Evolutionary conservation across 2,113 vertebrate species (phyloP).

Genomic region (Paradoxurus hermaphroditus): DNA sequence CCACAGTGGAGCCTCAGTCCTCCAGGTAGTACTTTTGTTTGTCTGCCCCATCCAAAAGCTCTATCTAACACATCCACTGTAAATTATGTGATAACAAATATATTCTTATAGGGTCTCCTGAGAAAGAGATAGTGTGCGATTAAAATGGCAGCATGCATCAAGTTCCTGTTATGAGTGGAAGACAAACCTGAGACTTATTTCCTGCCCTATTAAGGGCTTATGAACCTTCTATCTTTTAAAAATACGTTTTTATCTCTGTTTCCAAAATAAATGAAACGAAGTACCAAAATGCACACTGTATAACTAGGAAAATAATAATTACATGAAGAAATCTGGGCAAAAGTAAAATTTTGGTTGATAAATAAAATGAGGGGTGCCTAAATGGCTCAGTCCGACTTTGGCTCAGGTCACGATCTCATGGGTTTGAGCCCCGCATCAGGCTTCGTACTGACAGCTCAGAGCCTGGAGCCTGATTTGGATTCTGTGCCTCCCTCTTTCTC

Average conservation of each 20-base stretch:
- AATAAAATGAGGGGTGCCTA: neutral
- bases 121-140: neutral
- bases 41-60: neutral
- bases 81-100: neutral
- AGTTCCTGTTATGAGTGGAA: neutral
- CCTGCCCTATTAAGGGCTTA: neutral
- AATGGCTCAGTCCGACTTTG: too few relatives aligned
- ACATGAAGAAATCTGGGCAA: neutral
- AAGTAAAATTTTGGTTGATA: neutral
- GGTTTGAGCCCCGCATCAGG: too few relatives aligned
- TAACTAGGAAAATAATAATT: neutral
- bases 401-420: too few relatives aligned
- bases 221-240: neutral
- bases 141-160: neutral
- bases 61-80: neutral
- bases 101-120: neutral
- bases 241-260: neutral
- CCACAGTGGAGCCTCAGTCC: slow-evolving; percentile 91
- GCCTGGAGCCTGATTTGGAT: too few relatives aligned
- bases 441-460: too few relatives aligned
- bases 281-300: neutral
- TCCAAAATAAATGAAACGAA: neutral
- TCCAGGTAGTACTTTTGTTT: slow-evolving; percentile 87
- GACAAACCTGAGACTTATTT: neutral
- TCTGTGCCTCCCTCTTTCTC: too few relatives aligned